Percentiles rank a stretch among this genome's conserved stretches.
Evolutionary conservation across 30 jellyfish, hydroid and myxozoan genomes (phyloP).

Genomic region (Haliclystus octoradiatus): DNA sequence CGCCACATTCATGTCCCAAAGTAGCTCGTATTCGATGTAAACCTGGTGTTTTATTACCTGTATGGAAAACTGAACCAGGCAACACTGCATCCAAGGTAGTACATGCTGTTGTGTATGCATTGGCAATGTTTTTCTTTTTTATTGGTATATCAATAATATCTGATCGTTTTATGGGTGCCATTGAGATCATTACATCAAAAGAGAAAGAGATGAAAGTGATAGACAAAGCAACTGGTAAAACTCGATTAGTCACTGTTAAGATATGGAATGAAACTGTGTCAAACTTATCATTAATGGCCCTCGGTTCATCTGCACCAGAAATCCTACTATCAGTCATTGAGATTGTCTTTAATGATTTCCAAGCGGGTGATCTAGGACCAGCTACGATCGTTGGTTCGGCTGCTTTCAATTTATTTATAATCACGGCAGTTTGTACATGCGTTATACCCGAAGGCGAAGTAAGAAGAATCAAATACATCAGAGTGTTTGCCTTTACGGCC

Average conservation of each 20-base stretch:
- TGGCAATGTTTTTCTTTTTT: constrained; percentile 88
- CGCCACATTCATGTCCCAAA: constrained; percentile 37
- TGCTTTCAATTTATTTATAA: constrained; percentile 90
- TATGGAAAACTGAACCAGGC: constrained; percentile 43
- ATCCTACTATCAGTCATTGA: constrained; percentile 93
- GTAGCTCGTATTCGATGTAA: constrained; percentile 61
- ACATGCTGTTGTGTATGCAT: constrained; percentile 74
- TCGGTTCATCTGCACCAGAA: constrained; percentile 99
- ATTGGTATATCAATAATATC: constrained; percentile 97
- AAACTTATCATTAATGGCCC: constrained; percentile 90
- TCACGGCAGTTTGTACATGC: constrained; percentile 92
- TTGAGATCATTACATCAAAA: constrained; percentile 93
- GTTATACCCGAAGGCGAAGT: constrained; percentile 95
- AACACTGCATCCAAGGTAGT: constrained; percentile 80
- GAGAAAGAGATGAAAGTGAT: constrained; percentile 88
- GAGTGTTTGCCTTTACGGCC: constrained; percentile 96
- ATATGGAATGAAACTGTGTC: constrained; percentile 99
- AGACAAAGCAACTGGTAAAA: constrained; percentile 92
- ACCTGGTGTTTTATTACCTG: constrained; percentile 78
- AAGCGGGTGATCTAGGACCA: constrained; percentile 99
- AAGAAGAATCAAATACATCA: constrained; percentile 67
- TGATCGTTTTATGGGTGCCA: constrained; percentile 96
- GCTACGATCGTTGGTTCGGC: constrained; percentile 99
- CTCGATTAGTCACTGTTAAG: constrained; percentile 73
- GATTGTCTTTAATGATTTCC: constrained; percentile 65